Base-by-base conservation (phyloP, 1,140 invertebrate species). In the Drosophila mojavensis region DNA sequence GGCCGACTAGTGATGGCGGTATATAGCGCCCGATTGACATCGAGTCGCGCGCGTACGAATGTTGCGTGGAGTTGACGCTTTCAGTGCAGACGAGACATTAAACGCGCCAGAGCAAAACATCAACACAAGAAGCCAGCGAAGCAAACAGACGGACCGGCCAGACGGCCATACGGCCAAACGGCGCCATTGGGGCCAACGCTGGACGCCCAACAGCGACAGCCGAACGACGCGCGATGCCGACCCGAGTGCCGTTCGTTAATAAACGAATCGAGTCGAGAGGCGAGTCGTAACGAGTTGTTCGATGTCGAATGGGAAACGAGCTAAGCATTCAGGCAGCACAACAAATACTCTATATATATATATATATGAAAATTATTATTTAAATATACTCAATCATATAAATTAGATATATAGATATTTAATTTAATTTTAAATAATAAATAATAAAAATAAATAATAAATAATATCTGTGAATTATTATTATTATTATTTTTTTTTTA, bases 41-140 rank as follows among this genome's bases (percentile, higher is more conserved):
- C 67, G 75, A 56, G 64, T 53, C 58, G 60, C 56, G 72, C 69
- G 83, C 79, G 83, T 68, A 66, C 65, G 41, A 65, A 66, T 78
- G 59, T 73, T 80, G 71, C 58, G 71, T 69, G 84, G 79, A 88
- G 84, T 88, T 89, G 69, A 88, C 84, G 84, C 84, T 78, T 77
- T 77, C 76, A 88, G 77, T 63, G 84, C 79, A 88, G 84, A 59
- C 84, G 79, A 88, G 72, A 89, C 80, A 88, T 88, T 88, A 72
- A 88, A 88, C 79, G 72, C 79, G 81, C 84, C 84, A 82, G 73
- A 83, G 70, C 76, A 81, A 88, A 88, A 79, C 62, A 86, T 67
- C 83, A 89, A 74, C 79, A 88, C 68, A 89, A 89, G 83, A 88
- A 88, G 68, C 82, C 78, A 77, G 30, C 53, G 51, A 36, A 54